Conservation (phyloP, 2,888 invertebrate genomes). For the Stenodema calcarata region DNA sequence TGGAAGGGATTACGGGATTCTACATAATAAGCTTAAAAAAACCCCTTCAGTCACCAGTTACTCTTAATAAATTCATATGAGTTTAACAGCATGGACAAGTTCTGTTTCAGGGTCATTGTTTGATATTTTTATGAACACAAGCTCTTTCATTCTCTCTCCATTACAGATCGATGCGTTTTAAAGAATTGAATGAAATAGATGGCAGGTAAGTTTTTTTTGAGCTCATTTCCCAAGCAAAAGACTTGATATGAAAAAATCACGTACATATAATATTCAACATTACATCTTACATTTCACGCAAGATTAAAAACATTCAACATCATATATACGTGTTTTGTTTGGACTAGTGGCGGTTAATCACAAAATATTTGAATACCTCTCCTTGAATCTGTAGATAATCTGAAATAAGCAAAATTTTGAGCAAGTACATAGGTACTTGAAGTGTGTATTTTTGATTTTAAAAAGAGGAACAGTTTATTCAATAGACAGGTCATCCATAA, state of each 20-base stretch:
- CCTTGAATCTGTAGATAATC: slow-evolving; percentile 10
- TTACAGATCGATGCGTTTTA: not conserved
- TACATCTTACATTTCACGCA: not conserved
- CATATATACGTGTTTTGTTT: not conserved
- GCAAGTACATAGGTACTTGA: not conserved
- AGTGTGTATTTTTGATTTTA: not conserved
- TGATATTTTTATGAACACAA: not conserved
- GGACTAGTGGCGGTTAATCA: slow-evolving; percentile 15
- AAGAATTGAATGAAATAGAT: not conserved
- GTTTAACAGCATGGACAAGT: too few relatives aligned
- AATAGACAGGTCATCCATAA: not conserved
- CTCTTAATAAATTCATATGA: too few relatives aligned
- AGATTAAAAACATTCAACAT: not conserved
- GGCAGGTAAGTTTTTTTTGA: not conserved
- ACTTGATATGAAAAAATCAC: not conserved
- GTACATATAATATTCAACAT: not conserved
- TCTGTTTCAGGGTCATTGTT: too few relatives aligned
- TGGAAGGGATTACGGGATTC: too few relatives aligned
- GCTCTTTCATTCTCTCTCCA: not conserved
- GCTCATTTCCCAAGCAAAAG: not conserved
- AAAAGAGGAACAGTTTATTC: not conserved
- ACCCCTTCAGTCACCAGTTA: too few relatives aligned
- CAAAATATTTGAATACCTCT: not conserved
- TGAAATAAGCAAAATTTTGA: not conserved
- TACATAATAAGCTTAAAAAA: too few relatives aligned